phyloP scores from a whole-genome alignment of 2,888 invertebrate species.

The Deilephila elpenor region DNA sequence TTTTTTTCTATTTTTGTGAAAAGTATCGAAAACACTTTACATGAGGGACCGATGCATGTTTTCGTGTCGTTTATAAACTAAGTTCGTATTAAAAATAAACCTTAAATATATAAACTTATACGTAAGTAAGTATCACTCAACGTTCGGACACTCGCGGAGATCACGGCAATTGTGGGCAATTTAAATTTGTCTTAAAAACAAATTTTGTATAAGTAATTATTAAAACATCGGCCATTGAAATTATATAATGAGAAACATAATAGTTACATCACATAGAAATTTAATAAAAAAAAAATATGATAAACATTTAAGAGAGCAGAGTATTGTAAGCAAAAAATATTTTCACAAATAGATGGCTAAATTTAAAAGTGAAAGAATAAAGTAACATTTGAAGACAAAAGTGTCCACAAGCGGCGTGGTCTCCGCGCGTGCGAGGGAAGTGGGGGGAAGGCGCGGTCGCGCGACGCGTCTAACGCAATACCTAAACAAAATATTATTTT shows the following conservation, averaged over 20 bases:
- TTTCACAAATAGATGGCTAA: too few species aligned
- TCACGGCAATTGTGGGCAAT: neutral
- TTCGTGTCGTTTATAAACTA: constrained; percentile 23
- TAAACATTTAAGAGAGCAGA: too few species aligned
- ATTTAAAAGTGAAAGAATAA: too few species aligned
- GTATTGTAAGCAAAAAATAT: too few species aligned
- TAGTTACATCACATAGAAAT: too few species aligned
- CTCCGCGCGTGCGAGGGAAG: neutral
- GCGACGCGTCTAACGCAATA: constrained; percentile 26
- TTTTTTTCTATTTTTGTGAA: neutral
- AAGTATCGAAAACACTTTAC: neutral
- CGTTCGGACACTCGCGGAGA: constrained; percentile 14
- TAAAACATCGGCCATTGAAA: too few species aligned
- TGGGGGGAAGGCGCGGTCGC: constrained; percentile 14
- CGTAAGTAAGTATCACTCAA: constrained; percentile 24
- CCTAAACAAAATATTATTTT: constrained; percentile 25
- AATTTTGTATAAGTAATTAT: neutral
- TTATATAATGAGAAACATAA: too few species aligned
- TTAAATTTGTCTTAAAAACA: neutral
- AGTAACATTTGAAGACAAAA: neutral
- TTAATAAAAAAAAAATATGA: too few species aligned
- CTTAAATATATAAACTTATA: constrained; percentile 26
- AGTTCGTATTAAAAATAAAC: constrained; percentile 24
- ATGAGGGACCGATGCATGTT: neutral
- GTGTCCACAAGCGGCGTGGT: neutral